Base-by-base conservation (phyloP, 2,113 vertebrate genomes). In the Melospiza melodia region DNA sequence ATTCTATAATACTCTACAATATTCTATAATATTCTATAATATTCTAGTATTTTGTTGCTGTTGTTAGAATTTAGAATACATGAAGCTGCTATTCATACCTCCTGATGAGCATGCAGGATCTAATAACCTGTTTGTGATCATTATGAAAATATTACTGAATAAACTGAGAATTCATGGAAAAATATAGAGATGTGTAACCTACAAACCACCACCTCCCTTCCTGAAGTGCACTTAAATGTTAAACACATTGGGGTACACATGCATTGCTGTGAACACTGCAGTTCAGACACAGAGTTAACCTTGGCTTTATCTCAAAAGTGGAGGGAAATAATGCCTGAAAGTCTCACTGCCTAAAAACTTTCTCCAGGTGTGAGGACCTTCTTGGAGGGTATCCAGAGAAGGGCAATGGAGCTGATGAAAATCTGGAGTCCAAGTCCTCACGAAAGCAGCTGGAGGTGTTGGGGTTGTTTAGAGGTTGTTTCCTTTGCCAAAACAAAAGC, bases 181-280 rank as follows among this genome's bases (percentile, higher is more conserved):
- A 83, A 61, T 11, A 0, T 14, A 43, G 46, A 41, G 46, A 30
- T 82, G 19, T 7, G 2, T 44, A 44, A 44, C 35, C 43, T 49
- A 25, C 15, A n/a, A 84, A 25, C 17, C 19, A 28, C 19, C 21
- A 33, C 2, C 21, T 80, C 9, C 51, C 9, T 43, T 63, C 20
- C 28, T 57, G 44, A 43, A 35, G 15, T 18, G 13, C 15, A 13
- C 11, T 46, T 20, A n/a, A 3, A 57, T 48, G 15, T 57, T 52
- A 69, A 80, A 54, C 22, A 18, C 10, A 1, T 43, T 12, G 37
- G 7, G 17, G 9, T 33, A 41, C 10, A 6, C 0, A 1, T 8
- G 7, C 9, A 5, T 10, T 55, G 33, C 62, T 51, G 16, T 39
- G 17, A 82, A 52, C 4, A 4, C 21, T 55, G 58, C 11, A 35